Evolutionary conservation across 2,797 vertebrate species (phyloP), one percentile per base, ranked within the genome.

Genomic region (Pelodytes ibericus): DNA sequence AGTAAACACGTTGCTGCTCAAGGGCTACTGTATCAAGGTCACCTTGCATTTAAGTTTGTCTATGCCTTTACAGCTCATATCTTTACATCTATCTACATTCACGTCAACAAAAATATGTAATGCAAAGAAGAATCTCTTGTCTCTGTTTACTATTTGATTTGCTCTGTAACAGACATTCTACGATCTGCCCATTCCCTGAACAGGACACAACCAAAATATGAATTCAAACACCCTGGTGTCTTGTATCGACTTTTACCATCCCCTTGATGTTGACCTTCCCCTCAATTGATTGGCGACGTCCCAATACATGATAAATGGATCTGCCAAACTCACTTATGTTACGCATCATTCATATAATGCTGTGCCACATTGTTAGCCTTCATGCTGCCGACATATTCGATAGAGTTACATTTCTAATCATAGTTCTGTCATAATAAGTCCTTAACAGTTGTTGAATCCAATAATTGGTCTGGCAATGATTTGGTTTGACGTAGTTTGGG

Each of bases 241-340:
- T 44, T 3, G 13, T 44, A 44, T 44, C 18, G 41, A 44, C 41
- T 44, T 8, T 36, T n/a, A n/a, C 15, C 2, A 44, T 44, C 41
- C 41, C 41, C 41, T 44, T 44, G 41, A 16, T 44, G 13, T 24
- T 53, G 49, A 53, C 49, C 49, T 53, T 53, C 4, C 49, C n/a
- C 24, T 53, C 49, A 53, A 24, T 53, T 24, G n/a, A 24, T 53
- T 53, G 49, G 49, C 49, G 20, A 7, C 49, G 24, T 53, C 24
- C 49, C 49, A 7, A 53, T 53, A 53, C 7, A 53, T 53, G 49
- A 53, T 53, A 20, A 53, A 53, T 53, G 49, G n/a, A 53, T n/a
- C 49, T 53, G 49, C 49, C 49, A 53, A 20, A 16, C n/a, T 53
- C n/a, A 53, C 49, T 53, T 24, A 53, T 20, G n/a, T 53, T 24